Conservation (phyloP, 2,797 vertebrate species). For the Halcyon chelicuti region DNA sequence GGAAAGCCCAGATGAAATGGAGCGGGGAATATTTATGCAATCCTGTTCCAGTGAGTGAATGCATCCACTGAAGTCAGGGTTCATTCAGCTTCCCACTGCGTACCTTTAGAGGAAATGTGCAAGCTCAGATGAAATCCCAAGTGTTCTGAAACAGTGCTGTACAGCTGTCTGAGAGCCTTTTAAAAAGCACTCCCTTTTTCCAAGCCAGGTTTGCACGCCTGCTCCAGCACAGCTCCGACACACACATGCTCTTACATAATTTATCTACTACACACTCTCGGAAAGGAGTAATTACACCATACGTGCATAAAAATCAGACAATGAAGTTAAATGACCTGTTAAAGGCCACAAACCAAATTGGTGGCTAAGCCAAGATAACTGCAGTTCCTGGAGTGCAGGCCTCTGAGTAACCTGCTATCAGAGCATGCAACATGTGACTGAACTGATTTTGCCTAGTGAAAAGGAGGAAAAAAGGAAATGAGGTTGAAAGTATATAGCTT, state of each 20-base stretch:
- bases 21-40: not conserved
- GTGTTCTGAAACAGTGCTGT: not conserved
- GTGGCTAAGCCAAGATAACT: conserved; percentile 28
- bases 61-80: not conserved
- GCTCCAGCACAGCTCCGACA: not conserved
- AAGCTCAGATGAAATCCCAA: not conserved
- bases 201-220: not conserved
- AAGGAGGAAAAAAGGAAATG: not conserved
- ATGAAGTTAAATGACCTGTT: conserved; percentile 39
- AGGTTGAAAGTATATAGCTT: not conserved
- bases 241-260: not conserved
- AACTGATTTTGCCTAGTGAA: not conserved
- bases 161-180: not conserved
- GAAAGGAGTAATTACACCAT: conserved; percentile 2
- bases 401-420: not conserved
- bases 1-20: not conserved
- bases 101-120: not conserved
- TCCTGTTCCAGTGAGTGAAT: not conserved
- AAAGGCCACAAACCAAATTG: conserved; percentile 48
- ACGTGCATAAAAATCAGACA: conserved; percentile 23
- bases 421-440: not conserved
- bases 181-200: not conserved
- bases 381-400: not conserved
- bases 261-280: conserved; percentile 5
- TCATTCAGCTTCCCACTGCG: not conserved